Percentiles rank a stretch among this genome's conserved stretches.
Evolutionary conservation across 2,888 invertebrate genomes (phyloP).

Genomic region (Aphidius colemani): DNA sequence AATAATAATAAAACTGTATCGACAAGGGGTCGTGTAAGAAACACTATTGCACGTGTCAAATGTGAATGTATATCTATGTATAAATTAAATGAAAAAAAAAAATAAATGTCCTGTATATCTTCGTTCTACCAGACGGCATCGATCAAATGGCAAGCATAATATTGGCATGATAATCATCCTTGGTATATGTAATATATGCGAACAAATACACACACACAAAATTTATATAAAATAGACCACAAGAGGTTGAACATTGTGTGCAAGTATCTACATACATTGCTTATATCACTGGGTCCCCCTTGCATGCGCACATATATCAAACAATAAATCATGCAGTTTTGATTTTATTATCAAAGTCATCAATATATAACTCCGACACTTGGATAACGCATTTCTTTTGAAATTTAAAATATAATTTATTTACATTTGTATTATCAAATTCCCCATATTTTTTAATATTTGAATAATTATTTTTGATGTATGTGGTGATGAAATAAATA

Average conservation of each 20-base stretch:
- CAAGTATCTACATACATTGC: conserved; percentile 9
- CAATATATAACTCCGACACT: no score
- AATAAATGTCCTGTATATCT: background rate
- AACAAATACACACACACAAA: background rate
- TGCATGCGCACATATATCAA: conserved; percentile 6
- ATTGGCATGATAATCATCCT: conserved; percentile 54
- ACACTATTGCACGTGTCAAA: conserved; percentile 30
- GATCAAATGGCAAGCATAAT: conserved; percentile 51
- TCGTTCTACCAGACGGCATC: conserved; percentile 41
- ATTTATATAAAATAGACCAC: background rate
- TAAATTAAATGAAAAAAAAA: conserved; percentile 18
- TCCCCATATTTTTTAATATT: no score
- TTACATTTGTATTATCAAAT: no score
- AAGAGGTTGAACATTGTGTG: conserved; percentile 11
- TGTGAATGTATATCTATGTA: conserved; percentile 13
- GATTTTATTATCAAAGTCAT: background rate
- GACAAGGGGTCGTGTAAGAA: conserved; percentile 12
- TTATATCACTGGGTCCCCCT: background rate
- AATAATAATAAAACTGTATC: background rate
- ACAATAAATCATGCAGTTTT: conserved; percentile 10
- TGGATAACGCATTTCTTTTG: no score
- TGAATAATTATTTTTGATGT: no score
- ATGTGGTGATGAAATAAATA: no score
- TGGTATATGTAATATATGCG: conserved; percentile 9
- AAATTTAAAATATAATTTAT: no score